phyloP scores from a whole-genome alignment of 2,797 vertebrate genomes.

The Ptychobarbus kaznakovi region DNA sequence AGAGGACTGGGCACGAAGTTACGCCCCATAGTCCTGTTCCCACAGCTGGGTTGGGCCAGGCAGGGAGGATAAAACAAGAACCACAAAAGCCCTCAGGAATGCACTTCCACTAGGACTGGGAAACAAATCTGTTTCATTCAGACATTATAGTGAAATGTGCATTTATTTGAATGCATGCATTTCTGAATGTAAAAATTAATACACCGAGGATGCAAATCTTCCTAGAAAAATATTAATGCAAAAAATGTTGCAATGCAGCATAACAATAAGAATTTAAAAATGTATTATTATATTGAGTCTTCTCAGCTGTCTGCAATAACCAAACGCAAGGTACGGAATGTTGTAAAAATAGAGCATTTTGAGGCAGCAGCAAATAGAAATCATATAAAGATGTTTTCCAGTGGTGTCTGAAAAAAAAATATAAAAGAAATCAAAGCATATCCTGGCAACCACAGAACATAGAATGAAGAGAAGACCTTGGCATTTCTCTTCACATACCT shows the following conservation, averaged over 20 bases:
- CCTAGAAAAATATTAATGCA: neutral
- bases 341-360: conserved; percentile 27
- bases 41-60: conserved; percentile 62
- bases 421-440: conserved; percentile 49
- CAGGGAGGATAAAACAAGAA: conserved; percentile 60
- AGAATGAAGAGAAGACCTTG: conserved; percentile 58
- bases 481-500: conserved; percentile 53
- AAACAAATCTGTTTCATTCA: conserved; percentile 55
- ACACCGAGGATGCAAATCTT: neutral
- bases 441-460: conserved; percentile 65
- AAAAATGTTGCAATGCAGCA: neutral
- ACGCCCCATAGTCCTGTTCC: conserved; percentile 58
- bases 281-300: conserved; percentile 4
- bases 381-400: conserved; percentile 42
- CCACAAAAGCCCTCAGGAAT: conserved; percentile 64
- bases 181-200: conserved; percentile 8
- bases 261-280: neutral
- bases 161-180: conserved; percentile 30
- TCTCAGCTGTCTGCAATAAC: conserved; percentile 63
- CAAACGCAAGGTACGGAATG: conserved; percentile 23
- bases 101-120: conserved; percentile 58
- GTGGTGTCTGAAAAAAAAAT: conserved; percentile 24
- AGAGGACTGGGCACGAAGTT: conserved; percentile 53
- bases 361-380: conserved; percentile 27
- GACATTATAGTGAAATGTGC: conserved; percentile 36